Percentiles rank a stretch among this genome's conserved stretches.
Evolutionary conservation across 2,888 invertebrate species (phyloP).

Genomic region (Chloromyia formosa): DNA sequence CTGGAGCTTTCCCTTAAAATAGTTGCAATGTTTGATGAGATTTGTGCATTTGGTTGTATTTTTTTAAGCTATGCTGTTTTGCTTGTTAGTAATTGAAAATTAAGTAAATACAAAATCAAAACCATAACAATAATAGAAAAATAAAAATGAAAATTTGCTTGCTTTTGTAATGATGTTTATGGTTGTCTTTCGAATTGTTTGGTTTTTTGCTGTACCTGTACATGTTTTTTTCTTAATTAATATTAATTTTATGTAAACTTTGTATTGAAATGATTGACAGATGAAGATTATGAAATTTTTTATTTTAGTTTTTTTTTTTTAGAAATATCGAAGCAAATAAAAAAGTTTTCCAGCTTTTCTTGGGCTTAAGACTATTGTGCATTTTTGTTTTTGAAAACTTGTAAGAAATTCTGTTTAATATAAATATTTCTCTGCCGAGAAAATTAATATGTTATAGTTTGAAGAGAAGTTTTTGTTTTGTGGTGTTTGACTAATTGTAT

Average conservation of each 20-base stretch:
- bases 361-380: constrained; percentile 19
- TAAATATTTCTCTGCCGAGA: background rate
- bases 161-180: background rate
- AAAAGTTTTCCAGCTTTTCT: constrained; percentile 45
- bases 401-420: background rate
- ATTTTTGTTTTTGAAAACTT: constrained; percentile 8
- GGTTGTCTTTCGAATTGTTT: background rate
- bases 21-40: constrained; percentile 5
- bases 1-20: background rate
- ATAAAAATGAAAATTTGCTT: constrained; percentile 1
- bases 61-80: constrained; percentile 17
- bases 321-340: constrained; percentile 43
- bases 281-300: background rate
- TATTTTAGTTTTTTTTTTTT: background rate
- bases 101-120: background rate
- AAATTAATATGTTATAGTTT: background rate
- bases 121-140: constrained; percentile 11
- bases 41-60: background rate
- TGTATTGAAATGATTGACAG: background rate
- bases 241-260: background rate
- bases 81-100: constrained; percentile 15
- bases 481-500: constrained; percentile 18
- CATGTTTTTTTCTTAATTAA: background rate
- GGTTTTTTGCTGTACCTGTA: constrained; percentile 7
- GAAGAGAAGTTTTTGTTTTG: background rate